phyloP scores from a whole-genome alignment of 1,140 invertebrate species.

The Drusus annulatus region DNA sequence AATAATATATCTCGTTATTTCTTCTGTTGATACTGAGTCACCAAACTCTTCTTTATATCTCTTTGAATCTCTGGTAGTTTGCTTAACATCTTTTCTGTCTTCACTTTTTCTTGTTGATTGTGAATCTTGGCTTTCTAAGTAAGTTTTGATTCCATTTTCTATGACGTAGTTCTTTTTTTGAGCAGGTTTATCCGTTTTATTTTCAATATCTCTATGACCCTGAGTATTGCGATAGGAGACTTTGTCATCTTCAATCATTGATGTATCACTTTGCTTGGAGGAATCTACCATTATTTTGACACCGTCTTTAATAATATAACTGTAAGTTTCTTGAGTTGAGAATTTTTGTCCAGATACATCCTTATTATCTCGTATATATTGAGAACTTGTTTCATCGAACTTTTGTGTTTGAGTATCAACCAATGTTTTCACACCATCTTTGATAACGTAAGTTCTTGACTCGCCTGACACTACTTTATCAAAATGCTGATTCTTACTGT shows the following conservation, averaged over 20 bases:
- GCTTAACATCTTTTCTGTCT: constrained; percentile 7
- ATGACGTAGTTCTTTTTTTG: constrained; percentile 48
- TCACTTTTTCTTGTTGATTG: neutral
- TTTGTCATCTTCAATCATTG: no score
- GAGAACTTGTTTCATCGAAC: constrained; percentile 6
- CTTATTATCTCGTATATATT: constrained; percentile 6
- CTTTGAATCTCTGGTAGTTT: neutral
- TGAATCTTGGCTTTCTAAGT: constrained; percentile 25
- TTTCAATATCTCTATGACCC: no score
- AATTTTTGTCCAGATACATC: neutral
- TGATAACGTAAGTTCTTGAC: constrained; percentile 39
- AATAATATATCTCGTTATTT: constrained; percentile 40
- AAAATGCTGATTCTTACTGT: constrained; percentile 3
- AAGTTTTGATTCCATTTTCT: constrained; percentile 56
- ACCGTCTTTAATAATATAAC: constrained; percentile 50
- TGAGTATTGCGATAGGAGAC: no score
- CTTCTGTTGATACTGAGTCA: neutral
- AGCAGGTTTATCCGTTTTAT: no score
- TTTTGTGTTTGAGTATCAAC: neutral
- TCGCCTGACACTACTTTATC: neutral
- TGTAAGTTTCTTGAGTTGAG: neutral
- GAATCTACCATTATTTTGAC: constrained; percentile 35
- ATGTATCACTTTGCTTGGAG: neutral
- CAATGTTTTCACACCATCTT: constrained; percentile 43
- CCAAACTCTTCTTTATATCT: neutral